These are phyloP conservation scores for Champsocephalus gunnari DNA, from an alignment of 2,797 vertebrate species.

Conservation along the genomic window DNA sequence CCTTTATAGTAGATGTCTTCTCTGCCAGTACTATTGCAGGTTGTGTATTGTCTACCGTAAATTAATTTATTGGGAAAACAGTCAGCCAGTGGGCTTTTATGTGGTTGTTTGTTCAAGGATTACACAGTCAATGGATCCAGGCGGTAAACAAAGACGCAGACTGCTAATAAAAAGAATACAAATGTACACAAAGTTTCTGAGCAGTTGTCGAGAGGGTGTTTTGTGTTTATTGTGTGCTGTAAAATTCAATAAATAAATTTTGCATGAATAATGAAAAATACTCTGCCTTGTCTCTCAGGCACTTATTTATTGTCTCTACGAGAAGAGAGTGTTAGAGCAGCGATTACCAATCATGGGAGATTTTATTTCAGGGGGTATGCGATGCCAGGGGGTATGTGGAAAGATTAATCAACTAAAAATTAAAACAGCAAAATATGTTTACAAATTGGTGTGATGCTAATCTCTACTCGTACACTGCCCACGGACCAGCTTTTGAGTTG, in stretches of 20 bases:
- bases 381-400: background rate
- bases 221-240: slow-evolving; percentile 74
- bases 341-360: background rate
- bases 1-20: slow-evolving; percentile 55
- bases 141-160: slow-evolving; percentile 13
- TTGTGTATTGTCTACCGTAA: slow-evolving; percentile 62
- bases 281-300: slow-evolving; percentile 23
- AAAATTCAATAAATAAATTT: slow-evolving; percentile 80
- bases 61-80: slow-evolving; percentile 46
- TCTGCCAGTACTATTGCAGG: slow-evolving; percentile 49
- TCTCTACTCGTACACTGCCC: background rate
- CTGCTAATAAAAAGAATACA: slow-evolving; percentile 12
- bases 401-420: background rate
- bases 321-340: background rate
- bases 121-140: slow-evolving; percentile 11
- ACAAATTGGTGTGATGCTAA: background rate
- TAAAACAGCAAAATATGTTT: background rate
- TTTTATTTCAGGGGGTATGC: background rate
- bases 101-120: slow-evolving; percentile 45
- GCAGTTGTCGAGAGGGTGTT: slow-evolving; percentile 46
- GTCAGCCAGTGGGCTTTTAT: slow-evolving; percentile 25
- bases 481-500: background rate
- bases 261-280: slow-evolving; percentile 73
- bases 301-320: slow-evolving; percentile 36
- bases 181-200: slow-evolving; percentile 52